Conservation (phyloP, 2,797 vertebrate species). For the Neopelma chrysocephalum region DNA sequence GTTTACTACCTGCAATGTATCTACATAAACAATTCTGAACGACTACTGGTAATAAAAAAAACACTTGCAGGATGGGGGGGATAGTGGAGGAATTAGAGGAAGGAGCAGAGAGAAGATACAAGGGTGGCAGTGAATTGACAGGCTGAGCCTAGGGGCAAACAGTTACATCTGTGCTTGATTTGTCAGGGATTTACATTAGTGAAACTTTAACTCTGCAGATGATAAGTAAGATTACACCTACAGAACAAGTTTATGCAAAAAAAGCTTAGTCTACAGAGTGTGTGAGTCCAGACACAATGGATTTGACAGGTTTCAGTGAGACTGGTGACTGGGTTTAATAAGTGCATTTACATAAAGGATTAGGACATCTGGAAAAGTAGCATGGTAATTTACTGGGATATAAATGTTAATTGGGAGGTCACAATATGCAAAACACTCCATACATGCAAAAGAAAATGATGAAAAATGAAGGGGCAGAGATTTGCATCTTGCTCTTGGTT, state of each 20-base stretch:
- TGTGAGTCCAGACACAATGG: conserved; percentile 69
- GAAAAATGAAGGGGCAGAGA: background rate
- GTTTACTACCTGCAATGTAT: conserved; percentile 48
- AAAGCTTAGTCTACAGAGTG: conserved; percentile 66
- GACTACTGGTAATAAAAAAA: conserved; percentile 38
- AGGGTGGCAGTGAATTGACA: conserved; percentile 58
- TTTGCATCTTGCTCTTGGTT: background rate
- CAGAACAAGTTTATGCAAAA: conserved; percentile 79
- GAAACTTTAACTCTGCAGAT: conserved; percentile 80
- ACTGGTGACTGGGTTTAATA: conserved; percentile 74
- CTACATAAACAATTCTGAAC: conserved; percentile 63
- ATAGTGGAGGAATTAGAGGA: background rate
- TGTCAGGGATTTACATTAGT: conserved; percentile 79
- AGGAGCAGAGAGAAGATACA: conserved; percentile 51
- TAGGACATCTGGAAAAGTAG: conserved; percentile 78
- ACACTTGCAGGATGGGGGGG: background rate
- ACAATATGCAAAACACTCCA: conserved; percentile 69
- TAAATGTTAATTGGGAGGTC: conserved; percentile 75
- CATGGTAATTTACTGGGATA: conserved; percentile 73
- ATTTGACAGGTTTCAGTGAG: conserved; percentile 70
- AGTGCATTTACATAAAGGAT: conserved; percentile 78
- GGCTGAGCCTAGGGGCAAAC: conserved; percentile 64
- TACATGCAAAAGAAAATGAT: background rate
- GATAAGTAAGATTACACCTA: conserved; percentile 79
- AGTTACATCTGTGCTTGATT: conserved; percentile 80